Evolutionary conservation across 2,888 invertebrate species (phyloP).

Genomic region (Stictocephala bisonia): DNA sequence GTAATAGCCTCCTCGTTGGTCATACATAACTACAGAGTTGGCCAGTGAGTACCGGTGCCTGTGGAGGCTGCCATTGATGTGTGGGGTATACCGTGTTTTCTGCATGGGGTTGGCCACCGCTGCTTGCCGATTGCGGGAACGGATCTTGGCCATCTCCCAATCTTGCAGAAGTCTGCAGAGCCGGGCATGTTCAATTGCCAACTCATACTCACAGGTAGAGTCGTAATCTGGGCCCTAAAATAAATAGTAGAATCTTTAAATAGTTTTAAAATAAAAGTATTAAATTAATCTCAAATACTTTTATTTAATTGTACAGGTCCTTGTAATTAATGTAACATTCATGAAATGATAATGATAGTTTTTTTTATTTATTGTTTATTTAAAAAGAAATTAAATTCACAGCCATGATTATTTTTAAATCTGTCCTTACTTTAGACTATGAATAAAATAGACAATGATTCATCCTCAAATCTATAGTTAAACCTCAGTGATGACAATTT

Average conservation of each 20-base stretch:
- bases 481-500: too few species aligned
- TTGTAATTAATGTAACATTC: too few species aligned
- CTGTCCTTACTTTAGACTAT: too few species aligned
- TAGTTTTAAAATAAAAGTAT: neutral
- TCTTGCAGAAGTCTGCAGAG: conserved; percentile 76
- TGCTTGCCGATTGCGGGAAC: conserved; percentile 65
- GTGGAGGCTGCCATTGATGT: conserved; percentile 50
- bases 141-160: conserved; percentile 77
- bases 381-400: too few species aligned
- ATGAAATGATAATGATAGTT: too few species aligned
- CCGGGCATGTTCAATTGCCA: conserved; percentile 75
- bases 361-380: too few species aligned
- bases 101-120: conserved; percentile 67
- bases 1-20: conserved; percentile 56
- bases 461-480: too few species aligned
- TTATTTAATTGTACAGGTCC: too few species aligned
- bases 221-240: conserved; percentile 85
- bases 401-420: too few species aligned
- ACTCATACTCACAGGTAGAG: conserved; percentile 80
- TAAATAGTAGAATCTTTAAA: too few species aligned
- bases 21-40: conserved; percentile 57
- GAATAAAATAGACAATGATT: too few species aligned
- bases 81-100: conserved; percentile 61
- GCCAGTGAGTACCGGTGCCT: conserved; percentile 50
- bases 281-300: too few species aligned